Base-by-base conservation (phyloP, 2,797 vertebrate genomes). In the Esox lucius region DNA sequence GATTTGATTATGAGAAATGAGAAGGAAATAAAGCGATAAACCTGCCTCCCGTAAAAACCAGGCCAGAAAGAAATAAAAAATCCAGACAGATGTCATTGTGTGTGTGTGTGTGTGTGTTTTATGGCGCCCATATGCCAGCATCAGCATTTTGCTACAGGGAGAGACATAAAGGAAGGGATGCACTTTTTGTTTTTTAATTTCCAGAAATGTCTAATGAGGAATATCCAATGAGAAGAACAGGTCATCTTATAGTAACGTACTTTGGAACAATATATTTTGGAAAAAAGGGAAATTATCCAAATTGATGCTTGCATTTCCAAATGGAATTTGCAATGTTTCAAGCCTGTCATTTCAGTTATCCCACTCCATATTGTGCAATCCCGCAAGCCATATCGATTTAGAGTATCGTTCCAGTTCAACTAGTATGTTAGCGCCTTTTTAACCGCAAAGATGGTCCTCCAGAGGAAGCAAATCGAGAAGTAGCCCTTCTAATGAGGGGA, bases 141-240 rank as follows among this genome's bases (percentile, higher is more conserved):
- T 86, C 83, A 81, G 78, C 73, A 31, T 67, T 80, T 74, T 62
- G 31, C 70, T 71, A 75, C 76, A 76, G 69, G 51, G 77, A 22
- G 62, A 46, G 19, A 71, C 31, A 16, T 46, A 46, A 46, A 46
- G 53, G 61, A 67, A 33, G 78, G 42, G 39, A 81, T n/a, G 59
- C 71, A 35, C 70, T 39, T 70, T 28, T 9, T 35, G 67, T 42
- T 69, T 69, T 48, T 13, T 24, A 69, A 24, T 69, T 68, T 26
- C 22, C 39, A 48, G 19, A 22, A 69, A 69, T 35, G 42, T 48
- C n/a, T 24, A 22, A 39, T 69, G 67, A 42, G 16, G 67, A 69
- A 69, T 69, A 69, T 13, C 12, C 22, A 69, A 69, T 48, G 42
- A 69, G 12, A 46, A 19, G 1, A 22, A 16, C 8, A 39, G 39